Conservation (phyloP, 2,888 invertebrate species). For the Stenurella melanura region DNA sequence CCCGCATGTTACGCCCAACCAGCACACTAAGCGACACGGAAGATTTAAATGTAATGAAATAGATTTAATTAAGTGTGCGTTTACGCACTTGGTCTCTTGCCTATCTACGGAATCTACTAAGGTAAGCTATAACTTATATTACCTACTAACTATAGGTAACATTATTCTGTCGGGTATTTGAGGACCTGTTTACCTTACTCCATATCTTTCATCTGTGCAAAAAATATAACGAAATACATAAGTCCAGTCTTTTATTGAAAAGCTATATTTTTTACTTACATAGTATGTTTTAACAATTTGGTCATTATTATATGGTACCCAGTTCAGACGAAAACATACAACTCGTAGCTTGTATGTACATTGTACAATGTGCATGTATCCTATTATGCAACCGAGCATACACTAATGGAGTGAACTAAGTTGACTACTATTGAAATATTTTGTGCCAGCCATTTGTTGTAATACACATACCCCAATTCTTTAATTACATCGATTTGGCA, state of each 20-base stretch:
- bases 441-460: too few relatives aligned
- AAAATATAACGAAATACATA: constrained; percentile 9
- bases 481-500: too few relatives aligned
- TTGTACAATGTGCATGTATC: background rate
- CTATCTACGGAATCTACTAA: constrained; percentile 46
- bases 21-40: constrained; percentile 63
- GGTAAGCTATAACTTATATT: constrained; percentile 31
- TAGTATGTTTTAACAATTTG: background rate
- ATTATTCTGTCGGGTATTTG: constrained; percentile 12
- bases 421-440: background rate
- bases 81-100: constrained; percentile 65
- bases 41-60: constrained; percentile 54
- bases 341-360: too few relatives aligned
- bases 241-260: constrained; percentile 21
- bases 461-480: too few relatives aligned
- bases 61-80: constrained; percentile 58
- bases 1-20: constrained; percentile 62
- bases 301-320: background rate
- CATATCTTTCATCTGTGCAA: background rate
- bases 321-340: background rate
- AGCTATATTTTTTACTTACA: constrained; percentile 1
- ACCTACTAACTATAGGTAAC: constrained; percentile 11
- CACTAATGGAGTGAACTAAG: background rate
- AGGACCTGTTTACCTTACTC: constrained; percentile 7
- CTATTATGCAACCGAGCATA: background rate